phyloP scores from a whole-genome alignment of 2,888 invertebrate genomes.

The Acronicta alni region DNA sequence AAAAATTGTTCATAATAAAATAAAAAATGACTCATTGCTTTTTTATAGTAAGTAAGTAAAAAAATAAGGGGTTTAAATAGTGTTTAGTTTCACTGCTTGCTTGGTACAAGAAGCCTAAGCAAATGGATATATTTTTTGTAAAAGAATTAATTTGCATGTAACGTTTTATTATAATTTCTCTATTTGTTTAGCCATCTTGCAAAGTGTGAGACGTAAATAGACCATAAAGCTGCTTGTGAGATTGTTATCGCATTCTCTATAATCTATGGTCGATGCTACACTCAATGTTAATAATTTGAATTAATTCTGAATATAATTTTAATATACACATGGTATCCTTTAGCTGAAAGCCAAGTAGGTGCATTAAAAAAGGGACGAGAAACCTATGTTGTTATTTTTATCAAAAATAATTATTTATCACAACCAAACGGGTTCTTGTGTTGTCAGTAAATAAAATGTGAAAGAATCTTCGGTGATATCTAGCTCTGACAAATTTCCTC shows the following conservation, averaged over 20 bases:
- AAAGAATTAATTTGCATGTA: constrained; percentile 29
- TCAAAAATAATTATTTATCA: too few species aligned
- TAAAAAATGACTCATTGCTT: too few species aligned
- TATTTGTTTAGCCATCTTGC: constrained; percentile 27
- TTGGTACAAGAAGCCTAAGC: too few species aligned
- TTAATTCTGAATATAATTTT: constrained; percentile 39
- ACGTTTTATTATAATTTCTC: constrained; percentile 27
- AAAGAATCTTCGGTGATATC: too few species aligned
- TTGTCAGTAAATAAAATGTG: too few species aligned
- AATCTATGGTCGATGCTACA: constrained; percentile 37
- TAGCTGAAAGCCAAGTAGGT: constrained; percentile 6
- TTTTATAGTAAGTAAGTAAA: too few species aligned
- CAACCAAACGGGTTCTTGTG: too few species aligned
- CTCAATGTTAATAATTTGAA: constrained; percentile 44
- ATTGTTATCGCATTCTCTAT: constrained; percentile 42
- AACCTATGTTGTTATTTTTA: not conserved
- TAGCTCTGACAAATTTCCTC: too few species aligned
- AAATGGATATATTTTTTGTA: too few species aligned
- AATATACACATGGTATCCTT: constrained; percentile 32
- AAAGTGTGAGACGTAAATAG: constrained; percentile 43
- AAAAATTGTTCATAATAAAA: too few species aligned
- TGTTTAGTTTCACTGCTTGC: too few species aligned
- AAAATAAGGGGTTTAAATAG: too few species aligned
- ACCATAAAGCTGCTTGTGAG: constrained; percentile 37
- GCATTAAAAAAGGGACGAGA: not conserved